Percentiles rank a stretch among this genome's conserved stretches.
Conservation (phyloP, 2,797 vertebrate genomes). For the Sebastes matsubarae region DNA sequence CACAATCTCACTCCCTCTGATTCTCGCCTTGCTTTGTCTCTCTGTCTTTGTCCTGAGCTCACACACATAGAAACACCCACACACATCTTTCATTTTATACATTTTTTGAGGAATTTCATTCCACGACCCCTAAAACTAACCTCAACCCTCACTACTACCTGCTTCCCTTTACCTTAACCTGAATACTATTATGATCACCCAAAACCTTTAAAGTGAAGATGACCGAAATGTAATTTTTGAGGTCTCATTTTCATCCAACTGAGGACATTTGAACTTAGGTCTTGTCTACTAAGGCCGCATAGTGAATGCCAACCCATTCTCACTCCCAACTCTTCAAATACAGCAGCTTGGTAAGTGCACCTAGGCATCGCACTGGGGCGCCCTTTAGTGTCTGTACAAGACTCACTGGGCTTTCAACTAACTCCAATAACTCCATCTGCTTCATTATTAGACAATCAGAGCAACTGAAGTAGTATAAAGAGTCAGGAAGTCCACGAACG, state of each 20-base stretch:
- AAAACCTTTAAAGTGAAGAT: neutral
- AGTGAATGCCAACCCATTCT: neutral
- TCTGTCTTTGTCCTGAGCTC: constrained; percentile 28
- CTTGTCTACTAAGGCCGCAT: neutral
- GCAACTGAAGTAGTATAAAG: neutral
- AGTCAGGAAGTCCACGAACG: no score
- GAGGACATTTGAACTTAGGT: neutral
- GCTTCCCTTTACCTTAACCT: neutral
- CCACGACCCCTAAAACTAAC: neutral
- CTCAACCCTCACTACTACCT: neutral
- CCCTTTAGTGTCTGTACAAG: neutral
- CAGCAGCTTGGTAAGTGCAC: no score
- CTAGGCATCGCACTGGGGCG: neutral
- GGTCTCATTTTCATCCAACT: neutral
- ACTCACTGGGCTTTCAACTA: neutral
- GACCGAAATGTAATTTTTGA: neutral
- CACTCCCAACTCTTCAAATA: no score
- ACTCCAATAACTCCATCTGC: neutral
- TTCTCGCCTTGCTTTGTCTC: constrained; percentile 28
- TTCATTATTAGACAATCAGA: neutral
- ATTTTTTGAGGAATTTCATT: constrained; percentile 7
- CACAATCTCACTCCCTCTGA: constrained; percentile 24
- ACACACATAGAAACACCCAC: constrained; percentile 8
- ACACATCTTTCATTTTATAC: neutral
- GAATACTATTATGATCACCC: neutral